Evolutionary conservation across 2,113 vertebrate genomes (phyloP), one percentile per base, ranked within the genome.

Genomic region (Alexandromys fortis): DNA sequence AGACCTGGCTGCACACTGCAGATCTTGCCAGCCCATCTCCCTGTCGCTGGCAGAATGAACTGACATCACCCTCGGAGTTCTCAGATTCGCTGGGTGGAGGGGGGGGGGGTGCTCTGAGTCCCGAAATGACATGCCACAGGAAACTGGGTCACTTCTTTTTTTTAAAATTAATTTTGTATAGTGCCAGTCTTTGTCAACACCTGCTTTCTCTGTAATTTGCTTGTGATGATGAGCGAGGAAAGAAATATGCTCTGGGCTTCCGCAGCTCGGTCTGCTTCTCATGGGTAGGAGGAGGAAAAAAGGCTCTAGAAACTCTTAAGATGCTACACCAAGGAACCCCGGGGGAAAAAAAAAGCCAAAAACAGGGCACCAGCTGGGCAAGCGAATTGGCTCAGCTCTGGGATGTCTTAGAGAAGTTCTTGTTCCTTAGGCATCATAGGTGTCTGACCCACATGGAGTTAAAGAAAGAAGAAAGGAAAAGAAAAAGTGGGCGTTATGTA

Each of bases 121-220:
- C 81, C 10, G 0, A 76, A 94, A 83, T 21, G 65, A 87, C 91
- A 90, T 5, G 22, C 3, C 96, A 58, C 0, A 5, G 95, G 96
- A 98, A 98, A 97, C 75, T 79, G 67, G 93, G 96, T 98, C 97
- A 97, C 90, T 92, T 77, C 49, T 61, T 45, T 72, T 55, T 45
- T 9, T 76, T n/a, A n/a, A 30, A 86, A 85, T 47, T 89, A 89
- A 96, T 85, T 89, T 65, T 68, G 63, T 85, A 7, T 58, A n/a
- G 83, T 88, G 96, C 87, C 81, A 73, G 75, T 38, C 38, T 68
- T 95, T 1, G 0, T 92, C 92, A 28, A 67, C 88, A 92, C 90
- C 89, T 82, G 47, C 52, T 77, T 49, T 45, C 83, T 92, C 2
- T 2, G 16, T 86, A 88, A 89, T 97, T 95, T 96, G 88, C 96